Conservation (phyloP, 2,113 vertebrate species). For the Oophaga pumilio region DNA sequence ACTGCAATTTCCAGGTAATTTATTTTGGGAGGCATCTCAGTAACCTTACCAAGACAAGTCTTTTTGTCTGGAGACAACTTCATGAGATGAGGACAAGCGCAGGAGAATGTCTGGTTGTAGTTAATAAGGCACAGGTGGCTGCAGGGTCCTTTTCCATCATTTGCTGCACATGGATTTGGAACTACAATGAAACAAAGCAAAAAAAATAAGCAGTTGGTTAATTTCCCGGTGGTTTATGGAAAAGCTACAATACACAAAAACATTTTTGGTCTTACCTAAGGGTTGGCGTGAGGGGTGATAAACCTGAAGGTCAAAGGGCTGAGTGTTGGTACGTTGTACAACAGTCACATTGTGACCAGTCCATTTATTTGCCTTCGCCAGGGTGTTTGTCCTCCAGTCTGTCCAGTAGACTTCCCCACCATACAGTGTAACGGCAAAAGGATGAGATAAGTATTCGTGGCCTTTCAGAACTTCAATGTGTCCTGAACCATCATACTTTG, state of each 20-base stretch:
- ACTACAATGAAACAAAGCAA: slow-evolving; percentile 67
- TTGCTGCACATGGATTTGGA: slow-evolving; percentile 89
- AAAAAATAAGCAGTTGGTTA: background rate
- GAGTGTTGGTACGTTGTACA: slow-evolving; percentile 95
- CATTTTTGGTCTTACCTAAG: slow-evolving; percentile 75
- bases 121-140: slow-evolving; percentile 97
- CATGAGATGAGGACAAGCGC: slow-evolving; percentile 96
- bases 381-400: slow-evolving; percentile 94
- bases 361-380: slow-evolving; percentile 99
- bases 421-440: slow-evolving; percentile 93
- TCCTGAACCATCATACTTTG: slow-evolving; percentile 88
- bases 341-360: slow-evolving; percentile 94
- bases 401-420: slow-evolving; percentile 98
- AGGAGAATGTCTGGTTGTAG: slow-evolving; percentile 92
- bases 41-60: slow-evolving; percentile 86
- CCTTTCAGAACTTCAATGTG: slow-evolving; percentile 96
- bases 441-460: slow-evolving; percentile 94
- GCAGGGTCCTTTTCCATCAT: slow-evolving; percentile 84
- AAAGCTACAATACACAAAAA: background rate
- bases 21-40: background rate
- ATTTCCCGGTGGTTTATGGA: background rate
- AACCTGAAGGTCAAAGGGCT: slow-evolving; percentile 96
- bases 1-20: background rate
- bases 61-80: slow-evolving; percentile 87
- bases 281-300: slow-evolving; percentile 96